These are phyloP conservation scores for Lophotis ruficrista DNA, from an alignment of 2,113 vertebrate genomes.

Conservation along the genomic window DNA sequence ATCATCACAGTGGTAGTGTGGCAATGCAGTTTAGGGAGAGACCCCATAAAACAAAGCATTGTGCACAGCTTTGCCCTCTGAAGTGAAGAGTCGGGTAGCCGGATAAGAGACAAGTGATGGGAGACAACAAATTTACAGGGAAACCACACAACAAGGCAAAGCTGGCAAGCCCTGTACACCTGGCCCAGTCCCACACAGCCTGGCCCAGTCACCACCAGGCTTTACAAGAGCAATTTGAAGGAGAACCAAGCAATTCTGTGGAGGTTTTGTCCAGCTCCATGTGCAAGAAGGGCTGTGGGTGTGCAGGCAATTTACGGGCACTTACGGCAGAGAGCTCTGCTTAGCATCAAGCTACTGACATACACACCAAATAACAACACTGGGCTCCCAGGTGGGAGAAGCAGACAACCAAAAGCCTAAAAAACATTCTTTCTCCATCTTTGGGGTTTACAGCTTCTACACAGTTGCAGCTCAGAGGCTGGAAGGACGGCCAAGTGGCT, in stretches of 20 bases:
- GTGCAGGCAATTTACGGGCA: neutral
- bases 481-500: neutral
- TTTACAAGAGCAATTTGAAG: neutral
- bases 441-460: neutral
- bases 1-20: no score
- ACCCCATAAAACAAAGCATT: neutral
- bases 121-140: neutral
- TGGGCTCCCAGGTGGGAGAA: neutral
- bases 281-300: neutral
- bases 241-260: neutral
- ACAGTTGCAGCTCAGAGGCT: neutral
- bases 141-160: neutral
- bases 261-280: neutral
- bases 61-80: neutral
- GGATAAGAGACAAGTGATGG: neutral
- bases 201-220: neutral
- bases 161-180: neutral
- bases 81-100: neutral
- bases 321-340: neutral
- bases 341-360: neutral
- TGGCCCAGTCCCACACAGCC: neutral
- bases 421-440: neutral
- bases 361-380: neutral
- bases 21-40: neutral
- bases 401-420: neutral